Conservation (phyloP, 2,797 vertebrate species). For the Oreortyx pictus region DNA sequence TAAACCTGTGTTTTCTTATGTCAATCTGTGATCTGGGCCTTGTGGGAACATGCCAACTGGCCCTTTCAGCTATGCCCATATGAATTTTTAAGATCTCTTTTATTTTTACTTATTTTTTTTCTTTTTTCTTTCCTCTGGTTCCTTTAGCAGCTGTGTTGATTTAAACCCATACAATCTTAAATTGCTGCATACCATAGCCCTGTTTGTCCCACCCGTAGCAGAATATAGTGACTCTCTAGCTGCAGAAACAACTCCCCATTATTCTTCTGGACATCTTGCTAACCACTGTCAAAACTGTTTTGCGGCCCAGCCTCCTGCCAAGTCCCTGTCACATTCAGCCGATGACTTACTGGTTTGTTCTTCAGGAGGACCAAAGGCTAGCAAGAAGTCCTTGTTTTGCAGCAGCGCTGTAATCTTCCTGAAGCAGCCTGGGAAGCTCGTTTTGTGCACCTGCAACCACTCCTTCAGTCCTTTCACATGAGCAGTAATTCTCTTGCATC, state of each 20-base stretch:
- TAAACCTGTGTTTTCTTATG: background rate
- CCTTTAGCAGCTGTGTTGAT: background rate
- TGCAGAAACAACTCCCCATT: constrained; percentile 17
- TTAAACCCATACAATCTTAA: background rate
- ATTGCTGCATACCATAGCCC: background rate
- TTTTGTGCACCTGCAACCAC: background rate
- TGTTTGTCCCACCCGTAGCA: background rate
- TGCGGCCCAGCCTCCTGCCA: background rate
- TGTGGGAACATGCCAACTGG: background rate
- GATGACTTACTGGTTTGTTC: background rate
- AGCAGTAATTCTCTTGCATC: background rate
- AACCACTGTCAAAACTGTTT: constrained; percentile 17
- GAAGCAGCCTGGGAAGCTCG: background rate
- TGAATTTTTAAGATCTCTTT: background rate
- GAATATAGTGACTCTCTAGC: background rate
- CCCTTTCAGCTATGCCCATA: background rate
- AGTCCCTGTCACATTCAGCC: background rate
- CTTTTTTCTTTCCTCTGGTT: background rate
- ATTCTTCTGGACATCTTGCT: constrained; percentile 40
- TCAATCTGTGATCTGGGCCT: background rate
- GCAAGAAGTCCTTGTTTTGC: background rate
- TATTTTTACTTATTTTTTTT: background rate
- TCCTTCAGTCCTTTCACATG: rapidly evolving
- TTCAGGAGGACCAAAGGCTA: background rate
- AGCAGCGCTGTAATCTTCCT: background rate